phyloP scores from a whole-genome alignment of 2,113 vertebrate genomes.

The Ochotona princeps region DNA sequence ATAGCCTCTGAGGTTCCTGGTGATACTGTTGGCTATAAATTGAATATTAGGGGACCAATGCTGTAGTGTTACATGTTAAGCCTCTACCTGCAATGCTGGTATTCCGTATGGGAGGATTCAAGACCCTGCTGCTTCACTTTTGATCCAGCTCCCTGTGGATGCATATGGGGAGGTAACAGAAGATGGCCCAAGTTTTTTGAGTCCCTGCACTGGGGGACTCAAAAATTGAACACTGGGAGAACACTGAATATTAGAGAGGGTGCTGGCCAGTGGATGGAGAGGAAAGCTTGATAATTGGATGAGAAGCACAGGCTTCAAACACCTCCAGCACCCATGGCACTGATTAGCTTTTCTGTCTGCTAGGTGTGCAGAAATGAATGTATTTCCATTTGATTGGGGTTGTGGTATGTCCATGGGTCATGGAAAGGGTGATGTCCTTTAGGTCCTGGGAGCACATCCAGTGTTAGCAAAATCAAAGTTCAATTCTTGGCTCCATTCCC shows the following conservation, averaged over 20 bases:
- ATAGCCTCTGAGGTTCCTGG: neutral
- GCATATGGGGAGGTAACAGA: no score
- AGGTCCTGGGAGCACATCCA: neutral
- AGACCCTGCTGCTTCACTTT: no score
- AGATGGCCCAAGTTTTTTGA: no score
- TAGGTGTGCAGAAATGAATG: neutral
- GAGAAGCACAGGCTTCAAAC: neutral
- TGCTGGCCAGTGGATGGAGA: neutral
- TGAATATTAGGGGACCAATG: neutral
- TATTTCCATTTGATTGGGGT: neutral
- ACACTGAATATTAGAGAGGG: neutral
- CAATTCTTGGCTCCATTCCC: neutral
- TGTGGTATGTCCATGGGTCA: neutral
- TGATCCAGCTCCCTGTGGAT: no score
- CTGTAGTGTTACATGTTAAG: no score
- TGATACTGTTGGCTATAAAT: neutral
- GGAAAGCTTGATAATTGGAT: neutral
- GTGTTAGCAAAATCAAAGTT: neutral
- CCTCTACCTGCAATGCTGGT: no score
- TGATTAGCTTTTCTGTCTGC: neutral
- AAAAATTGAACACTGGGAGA: neutral
- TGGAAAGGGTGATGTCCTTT: neutral
- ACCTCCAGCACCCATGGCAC: neutral
- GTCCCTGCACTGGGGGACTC: no score
- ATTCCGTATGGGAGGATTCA: no score